Conservation (phyloP, 2,888 invertebrate species). For the Pandemis cinnamomeana region DNA sequence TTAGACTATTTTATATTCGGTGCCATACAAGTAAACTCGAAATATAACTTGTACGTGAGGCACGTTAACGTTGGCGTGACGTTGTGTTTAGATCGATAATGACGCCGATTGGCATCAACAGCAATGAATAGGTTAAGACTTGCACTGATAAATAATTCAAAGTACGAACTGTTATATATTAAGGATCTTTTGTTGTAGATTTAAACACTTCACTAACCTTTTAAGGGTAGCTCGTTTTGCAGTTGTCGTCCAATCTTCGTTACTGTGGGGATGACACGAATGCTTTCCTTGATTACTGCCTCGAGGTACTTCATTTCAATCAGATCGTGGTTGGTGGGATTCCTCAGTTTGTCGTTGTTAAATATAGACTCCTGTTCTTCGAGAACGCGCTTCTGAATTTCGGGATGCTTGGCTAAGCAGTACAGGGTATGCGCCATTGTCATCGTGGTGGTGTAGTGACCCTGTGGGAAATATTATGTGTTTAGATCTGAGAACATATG, state of each 20-base stretch:
- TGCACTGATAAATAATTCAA: too few relatives aligned
- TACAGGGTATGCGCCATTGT: slow-evolving; percentile 54
- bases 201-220: slow-evolving; percentile 45
- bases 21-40: background rate
- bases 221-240: slow-evolving; percentile 51
- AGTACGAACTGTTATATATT: background rate
- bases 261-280: slow-evolving; percentile 54
- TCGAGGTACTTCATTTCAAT: slow-evolving; percentile 59
- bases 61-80: too few relatives aligned
- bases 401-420: slow-evolving; percentile 52
- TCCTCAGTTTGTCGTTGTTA: slow-evolving; percentile 47
- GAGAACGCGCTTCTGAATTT: slow-evolving; percentile 51
- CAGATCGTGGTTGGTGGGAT: slow-evolving; percentile 51
- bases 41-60: too few relatives aligned
- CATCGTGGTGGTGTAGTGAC: slow-evolving; percentile 56
- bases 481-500: background rate
- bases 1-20: background rate
- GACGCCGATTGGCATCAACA: too few relatives aligned
- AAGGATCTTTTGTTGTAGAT: background rate
- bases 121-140: too few relatives aligned
- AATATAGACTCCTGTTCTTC: slow-evolving; percentile 54
- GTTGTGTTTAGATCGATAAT: too few relatives aligned
- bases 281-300: slow-evolving; percentile 56
- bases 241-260: slow-evolving; percentile 56
- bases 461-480: slow-evolving; percentile 43